A percentile compares a stretch with the other conserved stretches of the same genome.
phyloP scores from a whole-genome alignment of 1,140 invertebrate genomes.

The Artemia franciscana region DNA sequence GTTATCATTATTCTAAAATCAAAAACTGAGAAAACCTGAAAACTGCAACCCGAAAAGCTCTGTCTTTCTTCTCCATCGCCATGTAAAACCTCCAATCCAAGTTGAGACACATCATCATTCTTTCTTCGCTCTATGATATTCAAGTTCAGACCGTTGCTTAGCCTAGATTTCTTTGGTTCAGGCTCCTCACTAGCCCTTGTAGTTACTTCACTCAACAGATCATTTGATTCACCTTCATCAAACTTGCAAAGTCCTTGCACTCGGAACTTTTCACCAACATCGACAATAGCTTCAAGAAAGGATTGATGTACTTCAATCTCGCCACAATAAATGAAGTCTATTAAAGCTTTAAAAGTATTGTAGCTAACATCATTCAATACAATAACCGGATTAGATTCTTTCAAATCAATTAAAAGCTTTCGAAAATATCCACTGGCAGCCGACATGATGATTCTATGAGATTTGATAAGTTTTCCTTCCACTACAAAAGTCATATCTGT shows the following conservation, averaged over 20 bases:
- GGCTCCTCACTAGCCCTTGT: no score
- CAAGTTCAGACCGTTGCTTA: no score
- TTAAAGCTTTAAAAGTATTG: conserved; percentile 8
- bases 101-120: no score
- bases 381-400: conserved; percentile 19
- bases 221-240: not conserved
- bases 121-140: no score
- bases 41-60: no score
- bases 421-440: conserved; percentile 23
- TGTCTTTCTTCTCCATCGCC: no score
- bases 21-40: no score
- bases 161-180: no score
- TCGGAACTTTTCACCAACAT: not conserved
- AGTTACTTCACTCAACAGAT: no score
- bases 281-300: not conserved
- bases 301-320: conserved; percentile 5
- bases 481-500: conserved; percentile 23
- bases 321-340: conserved; percentile 12
- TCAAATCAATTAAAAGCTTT: conserved; percentile 18
- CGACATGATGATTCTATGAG: conserved; percentile 22
- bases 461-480: conserved; percentile 20
- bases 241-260: not conserved
- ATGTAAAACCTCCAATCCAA: no score
- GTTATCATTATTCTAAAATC: no score
- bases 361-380: conserved; percentile 13